These are phyloP conservation scores for Acanthisitta chloris DNA, from an alignment of 2,113 vertebrate genomes.

Conservation along the genomic window DNA sequence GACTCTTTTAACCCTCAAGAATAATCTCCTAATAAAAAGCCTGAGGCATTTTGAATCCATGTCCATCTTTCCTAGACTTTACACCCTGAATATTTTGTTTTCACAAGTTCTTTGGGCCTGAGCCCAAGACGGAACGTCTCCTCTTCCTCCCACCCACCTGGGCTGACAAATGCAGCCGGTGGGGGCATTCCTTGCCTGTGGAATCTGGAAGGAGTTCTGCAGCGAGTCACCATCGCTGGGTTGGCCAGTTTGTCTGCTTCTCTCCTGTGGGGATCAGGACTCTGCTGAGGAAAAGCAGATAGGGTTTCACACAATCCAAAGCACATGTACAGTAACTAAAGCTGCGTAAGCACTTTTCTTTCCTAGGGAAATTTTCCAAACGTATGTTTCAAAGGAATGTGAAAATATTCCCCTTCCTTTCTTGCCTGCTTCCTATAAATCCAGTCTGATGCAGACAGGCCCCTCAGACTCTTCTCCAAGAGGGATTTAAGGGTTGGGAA, in stretches of 20 bases:
- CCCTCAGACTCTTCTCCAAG: neutral
- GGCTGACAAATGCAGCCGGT: fast-evolving
- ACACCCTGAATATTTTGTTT: neutral
- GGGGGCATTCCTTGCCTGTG: neutral
- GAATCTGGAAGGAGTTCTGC: neutral
- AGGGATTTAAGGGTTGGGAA: neutral
- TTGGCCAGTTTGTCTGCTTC: neutral
- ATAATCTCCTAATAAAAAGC: neutral
- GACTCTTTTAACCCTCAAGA: neutral
- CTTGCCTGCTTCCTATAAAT: neutral
- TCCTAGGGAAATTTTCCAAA: conserved; percentile 41
- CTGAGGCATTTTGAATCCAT: neutral
- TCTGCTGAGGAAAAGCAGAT: conserved; percentile 51
- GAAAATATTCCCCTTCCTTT: neutral
- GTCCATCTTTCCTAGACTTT: neutral
- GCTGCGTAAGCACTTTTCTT: conserved; percentile 45
- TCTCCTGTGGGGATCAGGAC: neutral
- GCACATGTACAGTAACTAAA: conserved; percentile 42
- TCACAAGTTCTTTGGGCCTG: neutral
- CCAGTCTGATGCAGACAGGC: neutral
- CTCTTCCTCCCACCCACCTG: neutral
- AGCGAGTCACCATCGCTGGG: neutral
- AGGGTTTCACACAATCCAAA: conserved; percentile 62
- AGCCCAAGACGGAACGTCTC: neutral
- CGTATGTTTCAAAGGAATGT: neutral